phyloP scores from a whole-genome alignment of 2,797 vertebrate genomes.

The Diglossa cyanea region DNA sequence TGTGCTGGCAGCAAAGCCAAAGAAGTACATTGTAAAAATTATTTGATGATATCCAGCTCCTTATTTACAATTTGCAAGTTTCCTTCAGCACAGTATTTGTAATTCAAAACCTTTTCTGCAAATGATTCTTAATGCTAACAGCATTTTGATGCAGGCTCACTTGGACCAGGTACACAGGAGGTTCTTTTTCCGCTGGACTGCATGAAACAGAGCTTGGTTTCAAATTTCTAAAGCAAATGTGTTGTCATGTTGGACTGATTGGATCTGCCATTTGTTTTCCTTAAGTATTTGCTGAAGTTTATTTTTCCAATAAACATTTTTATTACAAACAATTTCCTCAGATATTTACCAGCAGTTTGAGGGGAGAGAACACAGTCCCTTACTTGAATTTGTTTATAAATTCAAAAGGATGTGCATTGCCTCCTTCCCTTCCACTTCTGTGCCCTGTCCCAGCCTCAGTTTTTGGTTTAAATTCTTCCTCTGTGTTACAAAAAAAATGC shows the following conservation, averaged over 20 bases:
- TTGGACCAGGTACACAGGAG: not conserved
- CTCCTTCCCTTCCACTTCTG: not conserved
- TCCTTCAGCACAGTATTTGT: not conserved
- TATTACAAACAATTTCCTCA: not conserved
- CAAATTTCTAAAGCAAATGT: not conserved
- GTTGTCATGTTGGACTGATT: not conserved
- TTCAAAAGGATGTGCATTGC: not conserved
- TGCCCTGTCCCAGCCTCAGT: not conserved
- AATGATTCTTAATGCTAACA: not conserved
- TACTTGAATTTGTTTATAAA: not conserved
- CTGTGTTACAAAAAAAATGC: not conserved
- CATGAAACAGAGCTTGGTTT: not conserved
- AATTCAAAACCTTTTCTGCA: not conserved
- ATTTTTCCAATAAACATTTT: slow-evolving; percentile 15
- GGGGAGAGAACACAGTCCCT: not conserved
- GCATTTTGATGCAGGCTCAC: not conserved
- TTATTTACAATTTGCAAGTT: not conserved
- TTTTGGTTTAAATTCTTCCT: not conserved
- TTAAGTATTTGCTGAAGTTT: not conserved
- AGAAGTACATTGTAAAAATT: not conserved
- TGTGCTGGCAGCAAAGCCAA: not conserved
- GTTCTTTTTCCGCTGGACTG: not conserved
- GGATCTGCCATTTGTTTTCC: slow-evolving; percentile 10
- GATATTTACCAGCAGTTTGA: not conserved
- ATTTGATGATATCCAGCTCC: not conserved